phyloP scores from a whole-genome alignment of 1,140 invertebrate species.

The Diorhabda elongata region DNA sequence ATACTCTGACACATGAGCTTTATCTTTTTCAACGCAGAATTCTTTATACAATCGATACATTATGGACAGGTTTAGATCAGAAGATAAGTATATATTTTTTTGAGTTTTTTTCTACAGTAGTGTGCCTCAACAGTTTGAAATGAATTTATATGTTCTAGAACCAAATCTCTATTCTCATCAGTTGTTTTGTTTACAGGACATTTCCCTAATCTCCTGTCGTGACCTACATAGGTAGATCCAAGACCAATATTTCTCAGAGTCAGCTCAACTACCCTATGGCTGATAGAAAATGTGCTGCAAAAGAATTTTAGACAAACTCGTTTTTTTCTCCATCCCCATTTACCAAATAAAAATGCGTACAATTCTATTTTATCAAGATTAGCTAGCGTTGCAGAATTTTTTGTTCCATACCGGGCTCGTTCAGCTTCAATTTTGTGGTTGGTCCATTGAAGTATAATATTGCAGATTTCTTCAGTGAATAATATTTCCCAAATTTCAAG shows the following conservation, averaged over 20 bases:
- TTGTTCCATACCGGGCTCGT: not conserved
- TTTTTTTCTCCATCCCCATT: not conserved
- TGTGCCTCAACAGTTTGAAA: not conserved
- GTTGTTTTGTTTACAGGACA: not conserved
- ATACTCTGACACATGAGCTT: not conserved
- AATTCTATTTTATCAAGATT: conserved; percentile 6
- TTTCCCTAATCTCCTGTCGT: not conserved
- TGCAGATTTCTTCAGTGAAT: conserved; percentile 1
- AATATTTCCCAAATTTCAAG: conserved; percentile 3
- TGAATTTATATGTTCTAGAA: not conserved
- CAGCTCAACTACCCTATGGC: not conserved
- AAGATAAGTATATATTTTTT: not conserved
- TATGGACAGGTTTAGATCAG: not conserved
- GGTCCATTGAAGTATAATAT: conserved; percentile 3
- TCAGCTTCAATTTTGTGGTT: not conserved
- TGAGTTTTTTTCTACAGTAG: not conserved
- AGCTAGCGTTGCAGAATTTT: not conserved
- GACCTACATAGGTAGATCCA: not conserved
- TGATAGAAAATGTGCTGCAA: not conserved
- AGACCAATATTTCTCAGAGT: not conserved
- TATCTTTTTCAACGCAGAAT: not conserved
- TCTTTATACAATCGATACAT: not conserved
- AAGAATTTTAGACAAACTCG: not conserved
- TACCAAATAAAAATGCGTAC: not conserved
- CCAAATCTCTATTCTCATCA: not conserved